These are phyloP conservation scores for Tiliqua scincoides DNA, from an alignment of 2,113 vertebrate genomes.

Conservation along the genomic window DNA sequence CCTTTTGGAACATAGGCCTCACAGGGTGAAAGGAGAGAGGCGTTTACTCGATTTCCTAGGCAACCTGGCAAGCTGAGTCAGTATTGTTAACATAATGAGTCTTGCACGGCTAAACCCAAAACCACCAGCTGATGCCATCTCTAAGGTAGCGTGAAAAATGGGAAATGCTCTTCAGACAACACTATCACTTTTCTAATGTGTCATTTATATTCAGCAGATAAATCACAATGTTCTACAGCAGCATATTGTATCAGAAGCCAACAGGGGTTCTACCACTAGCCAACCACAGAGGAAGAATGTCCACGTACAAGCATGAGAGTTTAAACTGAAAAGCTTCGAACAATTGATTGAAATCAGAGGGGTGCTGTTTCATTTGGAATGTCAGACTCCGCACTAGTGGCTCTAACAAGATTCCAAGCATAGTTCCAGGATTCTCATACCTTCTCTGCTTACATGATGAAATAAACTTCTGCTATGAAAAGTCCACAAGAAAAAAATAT, in stretches of 20 bases:
- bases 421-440: background rate
- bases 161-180: constrained; percentile 7
- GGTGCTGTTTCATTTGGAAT: background rate
- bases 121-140: constrained; percentile 70
- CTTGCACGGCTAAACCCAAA: constrained; percentile 63
- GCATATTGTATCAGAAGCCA: background rate
- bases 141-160: constrained; percentile 44
- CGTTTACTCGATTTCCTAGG: constrained; percentile 67
- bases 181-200: constrained; percentile 15
- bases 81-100: constrained; percentile 74
- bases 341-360: background rate
- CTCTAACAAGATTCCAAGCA: background rate
- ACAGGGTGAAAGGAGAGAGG: constrained; percentile 55
- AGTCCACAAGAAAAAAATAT: background rate
- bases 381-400: background rate
- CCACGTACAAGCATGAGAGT: background rate
- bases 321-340: no score
- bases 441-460: background rate
- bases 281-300: background rate
- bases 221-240: background rate
- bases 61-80: constrained; percentile 64
- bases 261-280: background rate
- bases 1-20: constrained; percentile 44
- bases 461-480: background rate
- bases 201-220: background rate